Base-by-base conservation (phyloP, 2,888 invertebrate species). In the Eledone cirrhosa region DNA sequence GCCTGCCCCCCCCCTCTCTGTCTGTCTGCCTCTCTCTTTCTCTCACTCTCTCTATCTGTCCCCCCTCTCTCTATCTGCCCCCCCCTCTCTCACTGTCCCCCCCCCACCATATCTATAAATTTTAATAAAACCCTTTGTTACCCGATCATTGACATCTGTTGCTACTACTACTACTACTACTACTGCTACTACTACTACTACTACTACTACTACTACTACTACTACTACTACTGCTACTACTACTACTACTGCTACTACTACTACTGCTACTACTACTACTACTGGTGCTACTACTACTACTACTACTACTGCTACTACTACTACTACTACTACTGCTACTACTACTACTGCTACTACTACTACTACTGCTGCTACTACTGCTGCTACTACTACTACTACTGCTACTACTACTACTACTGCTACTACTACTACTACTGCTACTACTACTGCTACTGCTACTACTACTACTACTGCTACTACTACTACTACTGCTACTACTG, bases 201-300 rank as follows among this genome's bases (percentile, higher is more conserved):
- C 65, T 63, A 63, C 65, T 63, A 63, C 65, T 63, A 63, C 65
- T 63, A 63, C 65, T 63, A 63, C 65, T 63, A 63, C 65, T 63
- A 63, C 65, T 1, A 63, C 65, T 1, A 63, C 65, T 13, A 63
- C 1, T 63, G 13, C 65, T 1, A 63, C 65, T 63, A 63, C 59
- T 59, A 59, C 59, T 59, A 59, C 59, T 59, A 59, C 59, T n/a
- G n/a, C 59, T 59, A 59, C 59, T n/a, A 59, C n/a, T n/a, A 19
- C 59, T 59, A n/a, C 59, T 59, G n/a, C 59, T 59, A n/a, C 59
- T 59, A n/a, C 59, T 59, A n/a, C 59, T 59, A n/a, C 59, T 59
- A n/a, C 59, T 59, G 59, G 19, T 59, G 59, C 59, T 59, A n/a
- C 59, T 59, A n/a, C 59, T 59, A n/a, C 65, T 7, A 27, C 65